phyloP scores from a whole-genome alignment of 2,113 vertebrate species.

The Erythrocercus mccallii region DNA sequence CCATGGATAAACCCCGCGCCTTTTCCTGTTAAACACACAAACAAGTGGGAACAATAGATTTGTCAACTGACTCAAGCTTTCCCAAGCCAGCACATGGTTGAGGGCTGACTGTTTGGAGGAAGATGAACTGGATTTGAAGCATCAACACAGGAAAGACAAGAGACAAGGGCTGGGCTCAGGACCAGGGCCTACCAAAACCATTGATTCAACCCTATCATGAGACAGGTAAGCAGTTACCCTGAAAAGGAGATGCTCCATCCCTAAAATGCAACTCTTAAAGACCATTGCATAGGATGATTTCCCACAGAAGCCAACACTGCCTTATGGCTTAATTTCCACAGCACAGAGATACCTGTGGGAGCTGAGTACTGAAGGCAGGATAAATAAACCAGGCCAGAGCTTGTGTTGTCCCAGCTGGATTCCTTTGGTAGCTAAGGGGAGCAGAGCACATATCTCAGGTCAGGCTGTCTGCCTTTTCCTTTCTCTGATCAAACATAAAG shows the following conservation, averaged over 20 bases:
- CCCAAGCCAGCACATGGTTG: background rate
- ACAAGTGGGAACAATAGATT: background rate
- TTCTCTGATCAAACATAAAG: background rate
- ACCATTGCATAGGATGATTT: background rate
- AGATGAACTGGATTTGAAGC: background rate
- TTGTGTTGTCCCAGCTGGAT: background rate
- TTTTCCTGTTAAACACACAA: background rate
- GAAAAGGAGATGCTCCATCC: background rate
- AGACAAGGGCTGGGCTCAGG: background rate
- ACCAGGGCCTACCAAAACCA: background rate
- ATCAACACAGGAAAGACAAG: background rate
- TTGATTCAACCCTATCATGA: background rate
- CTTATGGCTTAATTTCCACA: background rate
- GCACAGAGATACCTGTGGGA: background rate
- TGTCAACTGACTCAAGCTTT: background rate
- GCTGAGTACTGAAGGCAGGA: background rate
- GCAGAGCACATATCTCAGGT: background rate
- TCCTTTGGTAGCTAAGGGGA: background rate
- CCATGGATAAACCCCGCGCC: background rate
- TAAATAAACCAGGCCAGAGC: background rate
- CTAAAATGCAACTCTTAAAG: background rate
- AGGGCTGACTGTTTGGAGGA: background rate
- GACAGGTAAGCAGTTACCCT: background rate
- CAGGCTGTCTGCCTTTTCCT: background rate
- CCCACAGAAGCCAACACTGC: background rate